Conservation (phyloP, 2,113 vertebrate genomes). For the Melozone crissalis region DNA sequence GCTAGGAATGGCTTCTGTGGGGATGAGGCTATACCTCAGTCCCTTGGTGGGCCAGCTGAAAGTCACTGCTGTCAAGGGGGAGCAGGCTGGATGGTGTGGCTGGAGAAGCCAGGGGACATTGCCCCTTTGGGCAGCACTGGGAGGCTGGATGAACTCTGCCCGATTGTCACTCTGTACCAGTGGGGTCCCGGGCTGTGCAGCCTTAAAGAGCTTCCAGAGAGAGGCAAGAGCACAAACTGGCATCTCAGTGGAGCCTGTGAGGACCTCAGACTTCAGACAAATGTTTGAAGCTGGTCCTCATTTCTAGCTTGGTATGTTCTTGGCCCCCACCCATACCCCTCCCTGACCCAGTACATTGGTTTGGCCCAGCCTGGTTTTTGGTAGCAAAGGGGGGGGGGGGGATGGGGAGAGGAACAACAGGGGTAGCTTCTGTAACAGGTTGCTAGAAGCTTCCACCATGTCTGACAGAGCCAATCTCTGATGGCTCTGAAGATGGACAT, state of each 20-base stretch:
- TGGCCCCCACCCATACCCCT: background rate
- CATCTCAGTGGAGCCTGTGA: background rate
- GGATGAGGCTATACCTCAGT: no score
- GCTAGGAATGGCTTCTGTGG: background rate
- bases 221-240: background rate
- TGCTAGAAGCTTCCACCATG: background rate
- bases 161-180: fast-evolving
- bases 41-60: background rate
- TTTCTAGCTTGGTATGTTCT: background rate
- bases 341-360: background rate
- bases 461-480: background rate
- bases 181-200: background rate
- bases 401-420: background rate
- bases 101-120: background rate
- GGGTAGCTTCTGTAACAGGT: background rate
- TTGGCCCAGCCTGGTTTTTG: background rate
- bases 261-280: background rate
- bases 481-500: background rate
- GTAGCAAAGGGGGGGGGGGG: background rate
- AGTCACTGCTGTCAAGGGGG: background rate
- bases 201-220: background rate
- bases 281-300: background rate
- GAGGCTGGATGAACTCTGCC: background rate
- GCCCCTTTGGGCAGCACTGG: background rate
- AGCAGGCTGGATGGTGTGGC: background rate